These are phyloP conservation scores for Tenualosa thibaudeaui DNA, from an alignment of 2,797 vertebrate species.

Conservation along the genomic window DNA sequence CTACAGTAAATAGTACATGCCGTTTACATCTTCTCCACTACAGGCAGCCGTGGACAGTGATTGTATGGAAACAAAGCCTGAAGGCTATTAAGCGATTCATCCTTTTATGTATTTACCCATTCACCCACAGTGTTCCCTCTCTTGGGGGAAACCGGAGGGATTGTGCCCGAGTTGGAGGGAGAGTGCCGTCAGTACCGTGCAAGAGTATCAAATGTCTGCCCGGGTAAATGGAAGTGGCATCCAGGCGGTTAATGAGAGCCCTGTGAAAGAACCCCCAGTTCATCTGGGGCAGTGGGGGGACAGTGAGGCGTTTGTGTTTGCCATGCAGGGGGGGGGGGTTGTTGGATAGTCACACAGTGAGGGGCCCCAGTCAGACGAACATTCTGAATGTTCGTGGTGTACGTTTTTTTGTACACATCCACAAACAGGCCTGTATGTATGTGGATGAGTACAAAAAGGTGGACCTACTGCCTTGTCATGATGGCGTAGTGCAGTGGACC, in stretches of 20 bases:
- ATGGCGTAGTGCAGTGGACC: neutral
- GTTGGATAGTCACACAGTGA: neutral
- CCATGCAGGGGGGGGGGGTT: neutral
- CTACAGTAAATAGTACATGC: neutral
- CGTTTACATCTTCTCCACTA: neutral
- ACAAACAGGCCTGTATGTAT: constrained; percentile 4
- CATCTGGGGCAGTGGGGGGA: neutral
- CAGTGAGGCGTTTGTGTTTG: constrained; percentile 34
- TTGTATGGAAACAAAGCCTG: neutral
- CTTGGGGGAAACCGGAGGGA: neutral
- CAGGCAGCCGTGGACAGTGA: neutral
- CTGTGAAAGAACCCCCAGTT: constrained; percentile 14
- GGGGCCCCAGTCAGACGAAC: neutral
- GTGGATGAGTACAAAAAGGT: neutral
- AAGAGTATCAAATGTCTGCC: constrained; percentile 10
- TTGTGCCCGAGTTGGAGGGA: neutral
- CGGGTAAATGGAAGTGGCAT: constrained; percentile 21
- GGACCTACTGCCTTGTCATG: neutral
- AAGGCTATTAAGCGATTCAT: neutral
- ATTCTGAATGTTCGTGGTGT: no score
- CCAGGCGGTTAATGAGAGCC: constrained; percentile 30
- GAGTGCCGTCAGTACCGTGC: neutral
- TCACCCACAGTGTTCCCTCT: neutral
- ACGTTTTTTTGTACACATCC: constrained; percentile 39
- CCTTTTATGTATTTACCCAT: neutral